Base-by-base conservation (phyloP, 2,797 vertebrate genomes). In the Pangasius krempfi region DNA sequence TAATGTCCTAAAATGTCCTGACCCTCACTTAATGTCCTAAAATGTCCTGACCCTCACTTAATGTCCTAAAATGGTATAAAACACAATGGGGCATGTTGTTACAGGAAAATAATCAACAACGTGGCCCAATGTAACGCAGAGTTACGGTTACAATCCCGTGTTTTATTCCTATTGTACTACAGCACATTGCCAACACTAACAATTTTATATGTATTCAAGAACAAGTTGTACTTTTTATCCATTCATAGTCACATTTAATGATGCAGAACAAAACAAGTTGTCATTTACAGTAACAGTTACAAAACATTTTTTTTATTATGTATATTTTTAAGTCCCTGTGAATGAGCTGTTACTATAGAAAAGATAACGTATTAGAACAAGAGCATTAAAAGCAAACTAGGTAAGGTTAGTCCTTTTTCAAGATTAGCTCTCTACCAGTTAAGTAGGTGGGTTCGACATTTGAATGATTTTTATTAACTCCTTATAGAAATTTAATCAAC, bases 41-140 rank as follows among this genome's bases (percentile, higher is more conserved):
- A 81, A 81, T 58, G n/a, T 37, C 37, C 37, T 37, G 37, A 37
- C 40, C 40, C 40, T 40, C 40, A 30, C 13, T 52, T 16, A n/a
- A 78, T 52, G n/a, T 25, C 54, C 79, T 6, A 58, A 81, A 81
- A 81, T 58, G n/a, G 54, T 58, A 80, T 58, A 10, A 58, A 80
- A 37, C 52, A 22, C 78, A 58, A 80, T 1, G 5, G 4, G 8
- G 75, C 2, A 13, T 52, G 25, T 14, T n/a, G 16, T 37, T 12
- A 20, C 22, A 20, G 27, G 8, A 80, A 80, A 80, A 33, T 22
- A 33, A 56, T 37, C 52, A 52, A n/a, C 13, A 18, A 56, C 8
- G 12, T 18, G 62, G n/a, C 62, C 12, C 33, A 40, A 4, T 9
- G 37, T 44, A 73, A 73, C 44, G 37, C 37, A 3, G 13, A 2